These are phyloP conservation scores for Zaprionus obscuricornis DNA, from an alignment of 2,888 invertebrate species.

Conservation along the genomic window DNA sequence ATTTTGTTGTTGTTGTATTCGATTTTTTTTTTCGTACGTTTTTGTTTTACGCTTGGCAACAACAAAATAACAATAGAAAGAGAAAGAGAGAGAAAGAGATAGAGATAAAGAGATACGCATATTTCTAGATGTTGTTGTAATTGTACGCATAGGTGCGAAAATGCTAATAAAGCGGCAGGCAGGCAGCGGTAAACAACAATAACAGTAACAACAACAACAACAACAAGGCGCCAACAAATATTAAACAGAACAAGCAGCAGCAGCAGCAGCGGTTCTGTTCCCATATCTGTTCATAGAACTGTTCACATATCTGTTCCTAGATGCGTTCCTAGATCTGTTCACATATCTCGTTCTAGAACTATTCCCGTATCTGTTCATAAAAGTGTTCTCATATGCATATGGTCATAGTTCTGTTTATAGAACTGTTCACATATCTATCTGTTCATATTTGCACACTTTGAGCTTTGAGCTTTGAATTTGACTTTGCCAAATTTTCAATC, in stretches of 20 bases:
- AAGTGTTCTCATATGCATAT: too few species aligned
- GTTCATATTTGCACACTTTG: too few species aligned
- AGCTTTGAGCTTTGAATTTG: too few species aligned
- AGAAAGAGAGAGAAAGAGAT: too few species aligned
- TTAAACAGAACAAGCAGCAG: conserved; percentile 13
- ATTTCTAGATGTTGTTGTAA: conserved; percentile 3
- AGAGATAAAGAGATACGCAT: too few species aligned
- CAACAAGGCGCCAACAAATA: conserved; percentile 24
- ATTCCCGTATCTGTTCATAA: too few species aligned
- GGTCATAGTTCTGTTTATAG: too few species aligned
- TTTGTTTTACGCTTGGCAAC: conserved; percentile 26
- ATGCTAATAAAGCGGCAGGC: conserved; percentile 51
- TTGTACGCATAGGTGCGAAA: conserved; percentile 62
- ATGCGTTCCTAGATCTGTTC: too few species aligned
- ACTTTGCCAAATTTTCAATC: too few species aligned
- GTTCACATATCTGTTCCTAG: conserved; percentile 10
- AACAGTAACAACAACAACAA: conserved; percentile 12
- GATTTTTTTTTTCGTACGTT: conserved; percentile 9
- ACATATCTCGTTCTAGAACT: too few species aligned
- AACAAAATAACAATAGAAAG: conserved; percentile 12
- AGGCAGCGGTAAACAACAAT: conserved; percentile 2
- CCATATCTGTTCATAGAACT: background rate
- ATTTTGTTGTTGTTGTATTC: too few species aligned
- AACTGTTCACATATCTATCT: too few species aligned
- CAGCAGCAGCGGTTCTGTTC: background rate